Evolutionary conservation across 2,797 vertebrate genomes (phyloP), one percentile per base, ranked within the genome.

Genomic region (Antennarius maculatus): DNA sequence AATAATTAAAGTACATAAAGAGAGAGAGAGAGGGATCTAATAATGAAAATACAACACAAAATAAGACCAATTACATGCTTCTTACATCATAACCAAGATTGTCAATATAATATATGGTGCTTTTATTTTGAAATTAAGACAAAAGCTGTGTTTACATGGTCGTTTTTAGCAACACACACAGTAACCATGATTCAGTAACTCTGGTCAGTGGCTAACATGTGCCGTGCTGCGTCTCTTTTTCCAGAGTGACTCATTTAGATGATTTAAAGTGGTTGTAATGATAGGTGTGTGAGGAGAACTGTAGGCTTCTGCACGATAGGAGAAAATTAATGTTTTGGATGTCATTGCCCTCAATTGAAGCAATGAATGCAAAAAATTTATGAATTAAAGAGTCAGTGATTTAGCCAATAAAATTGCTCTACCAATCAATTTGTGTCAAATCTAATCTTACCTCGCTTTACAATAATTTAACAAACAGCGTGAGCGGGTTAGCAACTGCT

Each of bases 171-270:
- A 14, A 16, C 72, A 60, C 72, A 60, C 54, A 41, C 52, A 43
- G 87, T 92, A 70, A 41, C 83, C 79, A 87, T 87, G 63, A 83
- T 34, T 68, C 77, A 58, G 66, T 47, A 56, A 49, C 50, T 61
- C 62, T 50, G 18, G 54, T 49, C 45, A 42, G 74, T 10, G 42
- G 64, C 49, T 66, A 41, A 71, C 74, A 74, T 59, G 63, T 50
- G 69, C 57, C 58, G 5, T 0, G 52, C 4, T 52, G 23, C 59
- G 66, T 47, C 57, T 1, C 1, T 72, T 76, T 83, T 86, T 82
- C 84, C 84, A 79, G 2, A 64, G 78, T 91, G 89, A 88, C 79
- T 88, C 86, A 90, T 71, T 71, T 49, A 41, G 71, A 66, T 18
- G 64, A 27, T 51, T 34, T 42, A 23, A 41, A 13, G 34, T 57